Conservation (phyloP, 2,113 vertebrate genomes). For the Peromyscus maniculatus region DNA sequence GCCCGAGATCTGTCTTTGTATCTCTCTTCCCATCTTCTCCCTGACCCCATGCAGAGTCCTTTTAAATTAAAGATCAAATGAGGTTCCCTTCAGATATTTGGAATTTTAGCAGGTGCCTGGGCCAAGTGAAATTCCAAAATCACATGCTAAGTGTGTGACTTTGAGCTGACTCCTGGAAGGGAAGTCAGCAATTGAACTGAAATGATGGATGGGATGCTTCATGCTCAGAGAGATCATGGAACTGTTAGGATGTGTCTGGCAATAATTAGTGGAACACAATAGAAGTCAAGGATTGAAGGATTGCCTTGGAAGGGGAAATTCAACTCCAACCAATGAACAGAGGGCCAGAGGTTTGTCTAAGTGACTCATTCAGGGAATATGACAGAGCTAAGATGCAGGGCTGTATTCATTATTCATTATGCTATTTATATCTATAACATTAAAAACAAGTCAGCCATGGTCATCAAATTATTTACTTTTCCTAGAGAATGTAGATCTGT, state of each 20-base stretch:
- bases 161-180: constrained; percentile 29
- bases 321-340: neutral
- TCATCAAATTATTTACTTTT: constrained; percentile 3
- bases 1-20: neutral
- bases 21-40: neutral
- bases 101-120: neutral
- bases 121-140: neutral
- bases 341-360: neutral
- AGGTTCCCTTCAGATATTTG: neutral
- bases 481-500: neutral
- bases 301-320: neutral
- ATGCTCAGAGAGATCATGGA: neutral
- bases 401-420: neutral
- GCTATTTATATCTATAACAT: neutral
- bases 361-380: neutral
- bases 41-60: neutral
- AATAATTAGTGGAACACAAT: neutral
- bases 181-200: neutral
- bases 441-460: neutral
- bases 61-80: neutral
- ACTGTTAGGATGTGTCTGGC: neutral
- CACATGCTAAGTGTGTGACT: constrained; percentile 21
- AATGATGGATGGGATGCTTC: neutral
- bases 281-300: neutral
- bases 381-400: neutral